phyloP scores from a whole-genome alignment of 2,113 vertebrate genomes.

The Chauna torquata region DNA sequence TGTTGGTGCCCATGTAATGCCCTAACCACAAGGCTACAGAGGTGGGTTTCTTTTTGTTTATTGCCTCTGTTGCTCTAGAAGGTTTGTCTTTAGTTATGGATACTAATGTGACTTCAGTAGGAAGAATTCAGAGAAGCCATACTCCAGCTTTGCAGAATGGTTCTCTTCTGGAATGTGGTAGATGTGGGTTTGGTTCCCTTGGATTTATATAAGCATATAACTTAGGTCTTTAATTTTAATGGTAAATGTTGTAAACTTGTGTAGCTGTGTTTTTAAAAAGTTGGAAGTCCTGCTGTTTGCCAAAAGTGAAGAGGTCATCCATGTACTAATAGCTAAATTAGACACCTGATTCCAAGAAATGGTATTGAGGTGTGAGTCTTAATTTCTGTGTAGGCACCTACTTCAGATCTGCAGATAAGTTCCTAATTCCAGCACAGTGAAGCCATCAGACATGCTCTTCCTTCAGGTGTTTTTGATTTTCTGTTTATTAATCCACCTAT shows the following conservation, averaged over 20 bases:
- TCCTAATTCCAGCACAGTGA: not conserved
- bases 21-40: not conserved
- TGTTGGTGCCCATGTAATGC: not conserved
- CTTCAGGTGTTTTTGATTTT: not conserved
- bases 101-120: not conserved
- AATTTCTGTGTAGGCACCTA: not conserved
- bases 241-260: not conserved
- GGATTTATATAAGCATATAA: not conserved
- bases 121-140: not conserved
- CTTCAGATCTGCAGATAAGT: not conserved
- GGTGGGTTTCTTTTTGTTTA: not conserved
- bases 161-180: not conserved
- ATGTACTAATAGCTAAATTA: not conserved
- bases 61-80: not conserved
- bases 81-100: not conserved
- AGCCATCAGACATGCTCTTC: not conserved
- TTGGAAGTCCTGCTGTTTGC: not conserved
- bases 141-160: not conserved
- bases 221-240: not conserved
- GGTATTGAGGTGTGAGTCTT: not conserved
- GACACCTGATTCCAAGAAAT: not conserved
- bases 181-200: not conserved
- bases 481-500: not conserved
- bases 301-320: not conserved
- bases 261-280: not conserved